Evolutionary conservation across 2,797 vertebrate species (phyloP).

Genomic region (Pipistrellus kuhlii): DNA sequence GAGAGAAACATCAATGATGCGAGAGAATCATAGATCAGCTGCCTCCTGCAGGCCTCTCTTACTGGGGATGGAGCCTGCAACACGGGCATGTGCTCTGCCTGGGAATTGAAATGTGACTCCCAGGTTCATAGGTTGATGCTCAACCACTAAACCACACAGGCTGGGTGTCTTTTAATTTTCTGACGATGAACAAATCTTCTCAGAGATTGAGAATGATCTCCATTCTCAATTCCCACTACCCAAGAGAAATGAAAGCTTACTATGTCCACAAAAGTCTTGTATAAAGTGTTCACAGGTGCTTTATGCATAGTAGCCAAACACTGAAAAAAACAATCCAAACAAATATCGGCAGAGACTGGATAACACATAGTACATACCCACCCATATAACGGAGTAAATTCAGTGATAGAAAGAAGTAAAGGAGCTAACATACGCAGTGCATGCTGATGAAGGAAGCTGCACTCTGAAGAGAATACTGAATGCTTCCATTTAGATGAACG

Average conservation of each 20-base stretch:
- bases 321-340: neutral
- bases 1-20: neutral
- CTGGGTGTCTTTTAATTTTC: constrained; percentile 69
- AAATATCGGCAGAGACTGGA: neutral
- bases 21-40: neutral
- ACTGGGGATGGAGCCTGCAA: neutral
- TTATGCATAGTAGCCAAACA: neutral
- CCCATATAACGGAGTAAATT: neutral
- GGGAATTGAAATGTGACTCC: neutral
- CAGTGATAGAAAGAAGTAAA: constrained; percentile 2
- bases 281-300: neutral
- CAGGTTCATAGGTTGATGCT: neutral
- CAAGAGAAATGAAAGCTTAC: neutral
- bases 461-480: neutral
- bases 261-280: neutral
- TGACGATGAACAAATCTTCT: neutral
- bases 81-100: neutral
- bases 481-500: neutral
- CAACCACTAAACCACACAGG: neutral
- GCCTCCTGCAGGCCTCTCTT: neutral
- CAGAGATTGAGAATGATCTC: neutral
- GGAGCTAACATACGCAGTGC: neutral
- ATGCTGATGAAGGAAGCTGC: neutral
- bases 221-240: neutral
- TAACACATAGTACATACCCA: neutral